phyloP scores from a whole-genome alignment of 30 jellyfish, hydroid and myxozoan genomes.

The Aurelia sp. region DNA sequence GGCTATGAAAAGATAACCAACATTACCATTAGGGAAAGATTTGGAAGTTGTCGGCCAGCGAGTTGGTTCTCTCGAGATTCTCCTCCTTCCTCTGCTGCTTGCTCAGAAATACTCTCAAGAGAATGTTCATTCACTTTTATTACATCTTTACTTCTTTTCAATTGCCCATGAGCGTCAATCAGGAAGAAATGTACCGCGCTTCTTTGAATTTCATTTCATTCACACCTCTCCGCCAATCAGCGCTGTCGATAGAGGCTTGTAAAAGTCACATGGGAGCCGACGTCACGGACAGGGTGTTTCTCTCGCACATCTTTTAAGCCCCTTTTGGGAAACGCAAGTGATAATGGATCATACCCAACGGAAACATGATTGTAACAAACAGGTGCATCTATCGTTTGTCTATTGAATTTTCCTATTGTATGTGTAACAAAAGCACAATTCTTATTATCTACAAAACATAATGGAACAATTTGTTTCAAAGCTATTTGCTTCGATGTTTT shows the following conservation, averaged over 20 bases:
- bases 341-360: too few relatives aligned
- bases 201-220: constrained; percentile 9
- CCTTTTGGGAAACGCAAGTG: too few relatives aligned
- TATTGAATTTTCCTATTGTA: too few relatives aligned
- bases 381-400: too few relatives aligned
- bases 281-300: constrained; percentile 13
- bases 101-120: constrained; percentile 64
- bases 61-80: constrained; percentile 81
- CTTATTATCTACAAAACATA: too few relatives aligned
- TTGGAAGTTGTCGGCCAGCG: constrained; percentile 60
- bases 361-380: too few relatives aligned
- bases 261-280: constrained; percentile 58
- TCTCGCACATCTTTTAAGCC: neutral
- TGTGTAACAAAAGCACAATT: too few relatives aligned
- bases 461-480: too few relatives aligned
- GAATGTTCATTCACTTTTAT: constrained; percentile 33
- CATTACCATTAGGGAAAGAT: constrained; percentile 78
- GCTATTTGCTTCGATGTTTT: too few relatives aligned
- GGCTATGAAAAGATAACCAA: constrained; percentile 51
- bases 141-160: constrained; percentile 12
- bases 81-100: constrained; percentile 76
- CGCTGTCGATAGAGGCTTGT: constrained; percentile 3
- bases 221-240: constrained; percentile 72
- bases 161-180: constrained; percentile 38
- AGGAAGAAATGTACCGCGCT: constrained; percentile 55